Conservation (phyloP, 2,797 vertebrate species). For the Salarias fasciatus region DNA sequence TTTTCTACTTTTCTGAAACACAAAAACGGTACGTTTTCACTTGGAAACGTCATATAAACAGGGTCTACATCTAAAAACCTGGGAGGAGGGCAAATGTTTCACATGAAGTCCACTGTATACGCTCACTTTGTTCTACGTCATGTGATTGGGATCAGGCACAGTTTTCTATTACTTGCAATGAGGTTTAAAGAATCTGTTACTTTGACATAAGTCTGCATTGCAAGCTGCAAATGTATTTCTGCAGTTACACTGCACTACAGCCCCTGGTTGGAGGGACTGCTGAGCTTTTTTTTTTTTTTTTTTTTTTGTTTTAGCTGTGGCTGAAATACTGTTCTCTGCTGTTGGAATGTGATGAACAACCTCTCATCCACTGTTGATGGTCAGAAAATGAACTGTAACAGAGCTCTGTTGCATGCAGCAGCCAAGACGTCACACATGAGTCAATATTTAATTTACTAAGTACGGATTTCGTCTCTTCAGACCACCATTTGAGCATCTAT, state of each 20-base stretch:
- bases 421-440: constrained; percentile 50
- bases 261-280: constrained; percentile 12
- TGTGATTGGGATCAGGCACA: not conserved
- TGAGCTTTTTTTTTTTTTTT: constrained; percentile 26
- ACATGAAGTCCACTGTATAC: not conserved
- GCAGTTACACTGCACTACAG: constrained; percentile 2
- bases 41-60: no score
- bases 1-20: no score
- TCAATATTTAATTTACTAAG: constrained; percentile 73
- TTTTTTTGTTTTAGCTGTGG: no score
- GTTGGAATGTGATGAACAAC: constrained; percentile 48
- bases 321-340: constrained; percentile 38
- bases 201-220: constrained; percentile 15
- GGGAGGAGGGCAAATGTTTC: not conserved
- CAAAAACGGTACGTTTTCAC: no score
- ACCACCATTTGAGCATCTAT: constrained; percentile 35
- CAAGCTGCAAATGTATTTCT: constrained; percentile 19
- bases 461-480: constrained; percentile 53
- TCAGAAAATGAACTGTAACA: constrained; percentile 44
- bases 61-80: no score
- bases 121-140: constrained; percentile 2
- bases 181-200: constrained; percentile 9
- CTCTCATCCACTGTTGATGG: constrained; percentile 28
- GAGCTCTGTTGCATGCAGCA: constrained; percentile 2
- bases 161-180: not conserved